Percentiles rank a stretch among this genome's conserved stretches.
These are phyloP conservation scores for Copidosoma aretas DNA, from an alignment of 2,888 invertebrate genomes.

Conservation along the genomic window DNA sequence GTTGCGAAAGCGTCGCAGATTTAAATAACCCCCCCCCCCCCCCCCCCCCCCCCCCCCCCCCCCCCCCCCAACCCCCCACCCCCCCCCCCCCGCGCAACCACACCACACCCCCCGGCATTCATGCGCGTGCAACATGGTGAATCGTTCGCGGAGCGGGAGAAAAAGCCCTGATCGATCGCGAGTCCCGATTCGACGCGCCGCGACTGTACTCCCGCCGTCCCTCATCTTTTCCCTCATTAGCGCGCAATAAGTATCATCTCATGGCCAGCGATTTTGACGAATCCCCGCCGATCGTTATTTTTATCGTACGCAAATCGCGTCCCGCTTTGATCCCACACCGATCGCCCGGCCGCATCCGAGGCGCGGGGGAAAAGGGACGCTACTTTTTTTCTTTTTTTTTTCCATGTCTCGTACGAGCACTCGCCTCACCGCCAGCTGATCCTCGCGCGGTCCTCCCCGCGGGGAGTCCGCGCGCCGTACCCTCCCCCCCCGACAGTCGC, in stretches of 20 bases:
- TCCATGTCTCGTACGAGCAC: too few relatives aligned
- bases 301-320: conserved; percentile 37
- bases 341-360: neutral
- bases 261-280: conserved; percentile 20
- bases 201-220: neutral
- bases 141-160: too few relatives aligned
- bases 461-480: conserved; percentile 27
- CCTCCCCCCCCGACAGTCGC: conserved; percentile 26
- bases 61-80: neutral
- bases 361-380: too few relatives aligned
- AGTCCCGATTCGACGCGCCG: neutral
- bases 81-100: too few relatives aligned
- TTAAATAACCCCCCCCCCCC: conserved; percentile 13
- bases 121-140: neutral
- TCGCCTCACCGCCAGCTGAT: too few relatives aligned
- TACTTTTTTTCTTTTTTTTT: too few relatives aligned
- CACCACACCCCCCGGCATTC: neutral
- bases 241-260: neutral
- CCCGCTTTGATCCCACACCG: conserved; percentile 30
- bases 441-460: conserved; percentile 22
- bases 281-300: conserved; percentile 5
- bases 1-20: conserved; percentile 9
- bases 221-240: neutral
- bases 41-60: neutral
- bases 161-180: conserved; percentile 2